Base-by-base conservation (phyloP, 2,113 vertebrate species). In the Antechinus flavipes region DNA sequence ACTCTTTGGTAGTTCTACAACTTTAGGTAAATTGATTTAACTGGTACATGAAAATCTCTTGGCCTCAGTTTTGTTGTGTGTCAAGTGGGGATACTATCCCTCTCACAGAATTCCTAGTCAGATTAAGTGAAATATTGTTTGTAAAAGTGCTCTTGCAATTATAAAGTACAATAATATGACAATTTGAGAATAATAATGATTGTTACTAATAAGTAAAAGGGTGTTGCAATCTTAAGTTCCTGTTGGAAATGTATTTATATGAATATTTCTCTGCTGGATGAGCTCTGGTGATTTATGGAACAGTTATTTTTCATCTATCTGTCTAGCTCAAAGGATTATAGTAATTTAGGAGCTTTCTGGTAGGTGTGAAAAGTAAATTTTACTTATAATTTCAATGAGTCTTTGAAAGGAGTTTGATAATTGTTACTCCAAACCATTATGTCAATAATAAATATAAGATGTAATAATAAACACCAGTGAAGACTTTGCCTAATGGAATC, bases 301-400 rank as follows among this genome's bases (percentile, higher is more conserved):
- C 26, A 55, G 24, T 24, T 3, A 25, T 42, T 90, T 91, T 54
- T 12, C 19, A 19, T 42, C 16, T 84, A 42, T 23, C 16, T 84
- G 19, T n/a, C n/a, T 7, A 84, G 5, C 22, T 49, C 58, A 22
- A 9, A 91, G 54, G 3, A 84, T 93, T 42, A 54, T 61, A 68
- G 50, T 50, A 23, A 23, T 92, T n/a, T 93, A 93, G 27, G 47
- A 54, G 90, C 5, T 93, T 25, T 93, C 92, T 91, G 92, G 95
- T 90, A 90, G 90, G 53, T 54, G 76, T 3, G 50, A 61, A 93
- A 89, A 90, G 54, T 84, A 54, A 93, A 91, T 53, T 55, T 94
- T 2, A 49, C 76, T 47, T 95, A 46, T 91, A 84, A 91, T 54
- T 84, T 94, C 27, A 91, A 91, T 95, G 94, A 42, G 47, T 92